Evolutionary conservation across 2,113 vertebrate species (phyloP).

Genomic region (Oryzias woworae): DNA sequence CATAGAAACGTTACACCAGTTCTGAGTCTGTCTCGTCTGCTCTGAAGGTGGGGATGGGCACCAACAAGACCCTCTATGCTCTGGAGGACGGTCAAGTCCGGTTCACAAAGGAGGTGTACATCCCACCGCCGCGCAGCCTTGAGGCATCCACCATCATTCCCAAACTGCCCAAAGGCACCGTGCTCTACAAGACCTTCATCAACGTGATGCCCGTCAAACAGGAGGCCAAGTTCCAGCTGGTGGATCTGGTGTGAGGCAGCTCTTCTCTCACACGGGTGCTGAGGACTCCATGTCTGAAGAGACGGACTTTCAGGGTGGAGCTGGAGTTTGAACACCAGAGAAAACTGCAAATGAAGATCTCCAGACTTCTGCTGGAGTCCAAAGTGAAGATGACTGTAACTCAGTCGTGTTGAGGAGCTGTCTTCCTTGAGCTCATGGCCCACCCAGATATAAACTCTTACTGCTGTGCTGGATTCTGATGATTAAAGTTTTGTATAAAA

Average conservation of each 20-base stretch:
- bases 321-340: too few species aligned
- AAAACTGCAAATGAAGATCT: too few species aligned
- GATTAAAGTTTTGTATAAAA: too few species aligned
- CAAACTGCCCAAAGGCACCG: slow-evolving; percentile 82
- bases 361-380: too few species aligned
- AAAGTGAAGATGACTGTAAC: too few species aligned
- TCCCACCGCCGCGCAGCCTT: slow-evolving; percentile 78
- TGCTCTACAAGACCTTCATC: slow-evolving; percentile 96
- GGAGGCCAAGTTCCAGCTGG: slow-evolving; percentile 86
- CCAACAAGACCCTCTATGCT: slow-evolving; percentile 87
- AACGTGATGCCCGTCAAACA: slow-evolving; percentile 83
- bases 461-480: too few species aligned
- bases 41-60: slow-evolving; percentile 89
- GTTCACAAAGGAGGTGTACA: slow-evolving; percentile 92
- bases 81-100: slow-evolving; percentile 88
- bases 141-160: slow-evolving; percentile 79
- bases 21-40: neutral
- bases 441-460: too few species aligned
- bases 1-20: neutral
- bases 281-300: neutral
- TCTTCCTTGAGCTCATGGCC: too few species aligned
- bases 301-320: neutral
- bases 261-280: neutral
- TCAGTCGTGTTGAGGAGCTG: too few species aligned
- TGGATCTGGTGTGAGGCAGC: slow-evolving; percentile 83